A percentile compares a stretch with the other conserved stretches of the same genome.
These are phyloP conservation scores for Brachymystax lenok DNA, from an alignment of 2,797 vertebrate species.

Conservation along the genomic window DNA sequence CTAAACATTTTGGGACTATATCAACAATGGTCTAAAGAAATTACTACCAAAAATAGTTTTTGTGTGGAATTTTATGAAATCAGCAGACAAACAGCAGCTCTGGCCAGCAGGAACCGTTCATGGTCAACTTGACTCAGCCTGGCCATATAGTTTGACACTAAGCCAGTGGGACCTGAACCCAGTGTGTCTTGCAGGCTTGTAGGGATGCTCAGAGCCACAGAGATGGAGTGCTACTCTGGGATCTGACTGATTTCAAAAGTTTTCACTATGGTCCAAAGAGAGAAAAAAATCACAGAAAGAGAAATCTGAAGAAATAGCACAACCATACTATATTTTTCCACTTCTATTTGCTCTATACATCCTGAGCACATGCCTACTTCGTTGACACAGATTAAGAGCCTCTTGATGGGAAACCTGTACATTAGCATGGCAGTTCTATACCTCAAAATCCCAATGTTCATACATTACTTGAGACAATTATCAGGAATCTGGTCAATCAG, in stretches of 20 bases:
- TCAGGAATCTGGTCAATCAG: slow-evolving; percentile 64
- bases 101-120: slow-evolving; percentile 25
- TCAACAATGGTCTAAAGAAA: too few relatives aligned
- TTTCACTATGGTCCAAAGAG: neutral
- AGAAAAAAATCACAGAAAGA: neutral
- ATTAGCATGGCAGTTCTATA: neutral
- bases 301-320: neutral
- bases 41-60: too few relatives aligned
- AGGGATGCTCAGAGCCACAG: slow-evolving; percentile 46
- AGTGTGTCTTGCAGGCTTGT: slow-evolving; percentile 47
- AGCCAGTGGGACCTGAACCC: slow-evolving; percentile 60
- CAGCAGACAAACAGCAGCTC: neutral
- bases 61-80: neutral
- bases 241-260: neutral
- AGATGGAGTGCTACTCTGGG: slow-evolving; percentile 24
- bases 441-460: slow-evolving; percentile 2
- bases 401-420: neutral
- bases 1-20: too few relatives aligned
- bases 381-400: neutral
- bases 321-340: neutral
- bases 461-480: slow-evolving; percentile 51
- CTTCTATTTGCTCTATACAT: neutral
- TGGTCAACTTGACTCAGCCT: slow-evolving; percentile 62
- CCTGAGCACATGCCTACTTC: neutral
- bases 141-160: slow-evolving; percentile 55